Conservation (phyloP, 2,888 invertebrate genomes). For the Ornithoptera priamus region DNA sequence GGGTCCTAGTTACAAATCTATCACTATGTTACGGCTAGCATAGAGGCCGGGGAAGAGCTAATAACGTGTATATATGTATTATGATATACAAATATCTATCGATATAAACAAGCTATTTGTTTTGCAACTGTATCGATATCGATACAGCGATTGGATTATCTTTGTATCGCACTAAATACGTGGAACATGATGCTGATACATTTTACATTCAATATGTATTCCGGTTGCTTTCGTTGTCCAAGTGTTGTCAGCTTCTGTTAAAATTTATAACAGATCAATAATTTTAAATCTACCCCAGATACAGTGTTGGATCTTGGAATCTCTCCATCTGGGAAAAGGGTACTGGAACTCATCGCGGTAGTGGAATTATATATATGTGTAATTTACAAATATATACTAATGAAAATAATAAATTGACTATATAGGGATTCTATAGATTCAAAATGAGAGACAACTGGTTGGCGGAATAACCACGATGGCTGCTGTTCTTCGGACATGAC, state of each 20-base stretch:
- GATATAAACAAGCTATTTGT: conserved; percentile 10
- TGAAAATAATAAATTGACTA: background rate
- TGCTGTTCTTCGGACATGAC: too few species aligned
- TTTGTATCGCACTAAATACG: conserved; percentile 21
- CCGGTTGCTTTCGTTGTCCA: background rate
- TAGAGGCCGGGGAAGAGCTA: too few species aligned
- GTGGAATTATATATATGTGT: too few species aligned
- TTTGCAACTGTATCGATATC: conserved; percentile 21
- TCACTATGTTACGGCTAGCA: too few species aligned
- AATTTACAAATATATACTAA: too few species aligned
- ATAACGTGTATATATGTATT: too few species aligned
- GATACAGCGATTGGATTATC: conserved; percentile 26
- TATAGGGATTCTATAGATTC: too few species aligned
- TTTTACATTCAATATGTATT: conserved; percentile 19
- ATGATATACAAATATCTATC: background rate
- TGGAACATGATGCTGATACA: conserved; percentile 27
- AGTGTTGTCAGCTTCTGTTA: background rate
- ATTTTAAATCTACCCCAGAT: background rate
- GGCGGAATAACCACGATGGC: too few species aligned
- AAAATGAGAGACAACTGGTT: too few species aligned
- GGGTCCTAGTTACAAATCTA: too few species aligned
- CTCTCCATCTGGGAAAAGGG: too few species aligned
- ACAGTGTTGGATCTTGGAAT: background rate
- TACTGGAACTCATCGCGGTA: too few species aligned
- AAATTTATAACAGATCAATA: background rate